Conservation (phyloP, 2,797 vertebrate species). For the Tapera naevia region DNA sequence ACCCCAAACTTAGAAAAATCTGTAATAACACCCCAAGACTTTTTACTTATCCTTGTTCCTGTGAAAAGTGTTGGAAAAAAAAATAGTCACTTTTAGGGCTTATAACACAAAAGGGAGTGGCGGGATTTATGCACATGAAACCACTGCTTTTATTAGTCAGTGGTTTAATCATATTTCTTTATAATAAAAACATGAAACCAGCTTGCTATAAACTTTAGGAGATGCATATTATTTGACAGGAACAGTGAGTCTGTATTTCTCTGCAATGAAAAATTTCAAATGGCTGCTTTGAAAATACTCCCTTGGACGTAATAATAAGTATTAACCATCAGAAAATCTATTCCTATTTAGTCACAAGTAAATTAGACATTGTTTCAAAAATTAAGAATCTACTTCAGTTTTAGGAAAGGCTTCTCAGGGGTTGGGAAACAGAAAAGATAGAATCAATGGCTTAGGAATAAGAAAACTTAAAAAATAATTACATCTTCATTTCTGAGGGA, state of each 20-base stretch:
- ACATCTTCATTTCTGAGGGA: not conserved
- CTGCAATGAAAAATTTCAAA: not conserved
- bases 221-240: not conserved
- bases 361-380: not conserved
- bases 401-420: not conserved
- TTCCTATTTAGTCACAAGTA: not conserved
- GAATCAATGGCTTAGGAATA: not conserved
- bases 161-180: slow-evolving; percentile 5
- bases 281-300: not conserved
- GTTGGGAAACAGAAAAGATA: not conserved
- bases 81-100: not conserved
- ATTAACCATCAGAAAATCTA: not conserved
- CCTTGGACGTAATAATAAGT: not conserved
- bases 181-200: not conserved
- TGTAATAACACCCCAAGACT: not conserved
- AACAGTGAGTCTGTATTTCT: not conserved
- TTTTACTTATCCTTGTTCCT: not conserved
- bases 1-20: not conserved
- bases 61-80: not conserved
- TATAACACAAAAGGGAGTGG: not conserved
- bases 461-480: not conserved
- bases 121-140: not conserved
- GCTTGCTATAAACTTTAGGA: not conserved
- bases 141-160: not conserved
- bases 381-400: not conserved